Conservation (phyloP, 35 echinoderm and acorn worm species). For the Hemicentrotus pulcherrimus region DNA sequence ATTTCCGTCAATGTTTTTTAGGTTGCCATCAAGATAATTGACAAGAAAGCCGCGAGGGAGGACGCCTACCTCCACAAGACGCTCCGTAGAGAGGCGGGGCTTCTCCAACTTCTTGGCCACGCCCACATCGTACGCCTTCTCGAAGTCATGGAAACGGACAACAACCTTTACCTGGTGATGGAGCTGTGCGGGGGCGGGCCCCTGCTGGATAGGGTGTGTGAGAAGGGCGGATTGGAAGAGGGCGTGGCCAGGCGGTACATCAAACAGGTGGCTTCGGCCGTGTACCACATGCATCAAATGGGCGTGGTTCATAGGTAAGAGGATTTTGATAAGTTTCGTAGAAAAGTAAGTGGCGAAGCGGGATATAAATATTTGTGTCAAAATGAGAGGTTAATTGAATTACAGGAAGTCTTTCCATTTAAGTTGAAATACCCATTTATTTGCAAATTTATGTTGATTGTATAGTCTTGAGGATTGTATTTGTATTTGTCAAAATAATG, state of each 20-base stretch:
- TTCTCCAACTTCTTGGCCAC: constrained; percentile 83
- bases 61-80: constrained; percentile 86
- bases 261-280: constrained; percentile 84
- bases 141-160: constrained; percentile 96
- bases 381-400: no score
- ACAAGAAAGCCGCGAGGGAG: constrained; percentile 69
- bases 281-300: constrained; percentile 85
- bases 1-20: background rate
- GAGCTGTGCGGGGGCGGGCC: constrained; percentile 90
- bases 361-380: no score
- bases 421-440: no score
- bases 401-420: no score
- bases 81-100: constrained; percentile 77
- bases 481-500: no score
- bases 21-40: constrained; percentile 96
- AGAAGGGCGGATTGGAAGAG: constrained; percentile 63
- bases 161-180: constrained; percentile 88
- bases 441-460: no score
- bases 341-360: no score
- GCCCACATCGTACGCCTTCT: constrained; percentile 82
- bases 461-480: no score
- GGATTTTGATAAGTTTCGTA: background rate
- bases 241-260: constrained; percentile 69
- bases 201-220: constrained; percentile 78
- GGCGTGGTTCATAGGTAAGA: constrained; percentile 92